Conservation (phyloP, 2,797 vertebrate genomes). For the Bufotes viridis region DNA sequence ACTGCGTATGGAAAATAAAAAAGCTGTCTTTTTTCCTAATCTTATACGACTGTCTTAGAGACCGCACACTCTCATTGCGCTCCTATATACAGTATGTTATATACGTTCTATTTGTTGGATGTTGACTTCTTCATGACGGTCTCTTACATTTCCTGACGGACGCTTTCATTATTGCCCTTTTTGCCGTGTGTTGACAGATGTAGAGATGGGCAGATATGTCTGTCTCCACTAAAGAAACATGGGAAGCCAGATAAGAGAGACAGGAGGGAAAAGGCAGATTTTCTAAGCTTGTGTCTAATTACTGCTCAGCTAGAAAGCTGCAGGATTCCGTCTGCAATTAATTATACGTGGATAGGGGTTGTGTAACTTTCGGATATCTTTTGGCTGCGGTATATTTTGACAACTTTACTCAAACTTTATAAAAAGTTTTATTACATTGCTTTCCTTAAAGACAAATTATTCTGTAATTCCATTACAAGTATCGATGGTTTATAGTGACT, state of each 20-base stretch:
- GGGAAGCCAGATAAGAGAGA: not conserved
- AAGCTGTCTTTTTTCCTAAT: not conserved
- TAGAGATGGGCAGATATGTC: not conserved
- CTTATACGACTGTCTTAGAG: not conserved
- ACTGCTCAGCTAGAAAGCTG: not conserved
- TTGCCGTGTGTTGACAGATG: conserved; percentile 1
- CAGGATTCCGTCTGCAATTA: not conserved
- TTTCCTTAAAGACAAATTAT: not conserved
- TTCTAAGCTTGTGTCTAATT: not conserved
- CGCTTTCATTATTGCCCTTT: not conserved
- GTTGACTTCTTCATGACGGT: not conserved
- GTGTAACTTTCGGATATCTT: not conserved
- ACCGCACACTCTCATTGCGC: not conserved
- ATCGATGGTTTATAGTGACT: no score
- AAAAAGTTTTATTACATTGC: not conserved
- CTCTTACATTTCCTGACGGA: not conserved
- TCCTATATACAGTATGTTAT: not conserved
- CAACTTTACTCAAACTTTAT: not conserved
- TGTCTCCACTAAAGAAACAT: conserved; percentile 18
- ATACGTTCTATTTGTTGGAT: not conserved
- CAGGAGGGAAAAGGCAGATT: not conserved
- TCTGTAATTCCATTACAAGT: no score
- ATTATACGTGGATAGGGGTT: not conserved
- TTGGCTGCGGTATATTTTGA: not conserved
- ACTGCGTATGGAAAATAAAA: not conserved